phyloP scores from a whole-genome alignment of 1,140 invertebrate genomes.

The Zaprionus africanus region DNA sequence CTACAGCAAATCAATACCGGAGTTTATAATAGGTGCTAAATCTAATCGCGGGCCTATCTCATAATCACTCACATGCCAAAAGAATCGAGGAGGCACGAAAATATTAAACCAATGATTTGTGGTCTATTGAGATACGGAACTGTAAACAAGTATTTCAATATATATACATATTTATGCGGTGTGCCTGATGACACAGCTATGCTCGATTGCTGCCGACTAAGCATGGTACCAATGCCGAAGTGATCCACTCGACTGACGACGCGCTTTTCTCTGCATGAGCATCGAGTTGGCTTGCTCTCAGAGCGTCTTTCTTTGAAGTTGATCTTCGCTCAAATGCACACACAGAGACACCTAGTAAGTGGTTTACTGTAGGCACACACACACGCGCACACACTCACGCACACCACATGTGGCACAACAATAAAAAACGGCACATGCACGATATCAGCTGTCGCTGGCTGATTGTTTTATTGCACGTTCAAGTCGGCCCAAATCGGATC shows the following conservation, averaged over 20 bases:
- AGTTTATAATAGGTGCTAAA: conserved; percentile 33
- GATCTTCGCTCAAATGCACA: background rate
- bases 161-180: background rate
- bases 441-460: conserved; percentile 25
- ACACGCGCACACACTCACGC: background rate
- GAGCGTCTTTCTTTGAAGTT: conserved; percentile 5
- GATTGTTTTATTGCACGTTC: conserved; percentile 1
- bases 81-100: background rate
- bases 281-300: background rate
- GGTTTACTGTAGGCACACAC: background rate
- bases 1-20: conserved; percentile 31
- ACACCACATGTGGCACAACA: background rate
- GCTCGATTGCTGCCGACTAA: background rate
- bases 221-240: background rate
- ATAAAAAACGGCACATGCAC: conserved; percentile 16
- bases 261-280: background rate
- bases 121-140: background rate
- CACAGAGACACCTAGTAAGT: background rate
- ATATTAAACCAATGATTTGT: conserved; percentile 20
- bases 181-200: background rate
- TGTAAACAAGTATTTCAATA: background rate
- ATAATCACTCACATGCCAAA: background rate
- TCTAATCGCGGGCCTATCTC: conserved; percentile 20
- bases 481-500: background rate
- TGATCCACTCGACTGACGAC: background rate